Conservation (phyloP, 2,797 vertebrate species). For the Nothura maculosa region DNA sequence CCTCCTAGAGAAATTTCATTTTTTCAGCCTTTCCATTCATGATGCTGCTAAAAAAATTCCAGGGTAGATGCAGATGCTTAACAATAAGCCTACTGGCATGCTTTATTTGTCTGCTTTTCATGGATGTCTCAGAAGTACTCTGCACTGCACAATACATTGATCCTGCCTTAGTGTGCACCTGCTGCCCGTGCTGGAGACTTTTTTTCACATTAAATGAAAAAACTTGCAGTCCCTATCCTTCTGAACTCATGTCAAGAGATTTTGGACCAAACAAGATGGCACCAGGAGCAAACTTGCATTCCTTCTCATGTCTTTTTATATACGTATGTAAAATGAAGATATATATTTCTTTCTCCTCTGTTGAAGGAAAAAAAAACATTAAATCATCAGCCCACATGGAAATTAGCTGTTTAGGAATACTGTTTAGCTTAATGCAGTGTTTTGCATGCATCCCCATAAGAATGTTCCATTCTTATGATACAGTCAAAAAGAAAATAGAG, state of each 20-base stretch:
- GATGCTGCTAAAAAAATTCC: background rate
- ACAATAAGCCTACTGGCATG: background rate
- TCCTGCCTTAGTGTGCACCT: background rate
- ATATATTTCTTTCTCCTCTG: background rate
- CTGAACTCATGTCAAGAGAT: background rate
- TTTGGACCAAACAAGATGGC: background rate
- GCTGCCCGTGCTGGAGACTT: background rate
- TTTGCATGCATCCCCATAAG: background rate
- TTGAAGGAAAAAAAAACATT: background rate
- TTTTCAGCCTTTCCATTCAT: background rate
- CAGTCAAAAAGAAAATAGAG: background rate
- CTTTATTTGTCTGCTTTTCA: background rate
- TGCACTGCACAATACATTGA: background rate
- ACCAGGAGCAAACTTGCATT: background rate
- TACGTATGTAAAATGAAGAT: background rate
- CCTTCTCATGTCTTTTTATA: background rate
- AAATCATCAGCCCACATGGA: slow-evolving; percentile 1
- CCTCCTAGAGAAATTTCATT: background rate
- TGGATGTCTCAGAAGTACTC: background rate
- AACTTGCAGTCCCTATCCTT: background rate
- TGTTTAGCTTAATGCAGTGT: background rate
- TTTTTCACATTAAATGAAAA: background rate
- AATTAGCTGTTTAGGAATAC: background rate
- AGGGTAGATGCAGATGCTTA: background rate
- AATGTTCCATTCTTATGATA: background rate